These are phyloP conservation scores for Pogonognathellus flavescens DNA, from an alignment of 1,140 invertebrate species.

Conservation along the genomic window DNA sequence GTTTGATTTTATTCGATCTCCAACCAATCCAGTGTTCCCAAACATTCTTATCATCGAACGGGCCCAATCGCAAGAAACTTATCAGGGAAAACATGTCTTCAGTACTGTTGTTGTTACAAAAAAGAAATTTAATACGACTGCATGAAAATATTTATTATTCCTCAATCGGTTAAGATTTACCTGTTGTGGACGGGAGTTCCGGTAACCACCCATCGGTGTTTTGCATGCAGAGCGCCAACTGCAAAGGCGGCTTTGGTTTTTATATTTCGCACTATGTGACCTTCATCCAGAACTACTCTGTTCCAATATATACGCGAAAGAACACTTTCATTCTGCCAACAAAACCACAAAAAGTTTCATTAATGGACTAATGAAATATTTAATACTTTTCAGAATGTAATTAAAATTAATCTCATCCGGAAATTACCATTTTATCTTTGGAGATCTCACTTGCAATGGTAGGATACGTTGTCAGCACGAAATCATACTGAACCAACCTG, in stretches of 20 bases:
- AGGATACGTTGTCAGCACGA: conserved; percentile 74
- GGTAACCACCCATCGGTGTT: conserved; percentile 86
- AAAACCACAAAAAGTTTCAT: no score
- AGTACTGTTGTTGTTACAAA: conserved; percentile 40
- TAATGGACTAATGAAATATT: no score
- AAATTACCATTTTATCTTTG: conserved; percentile 39
- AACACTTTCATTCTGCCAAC: conserved; percentile 56
- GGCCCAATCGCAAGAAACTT: conserved; percentile 58
- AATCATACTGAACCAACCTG: conserved; percentile 71
- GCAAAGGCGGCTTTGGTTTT: conserved; percentile 82
- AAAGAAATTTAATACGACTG: neutral
- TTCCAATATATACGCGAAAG: conserved; percentile 82
- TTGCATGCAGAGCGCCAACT: conserved; percentile 76
- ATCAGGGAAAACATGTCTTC: conserved; percentile 61
- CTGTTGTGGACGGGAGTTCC: conserved; percentile 97
- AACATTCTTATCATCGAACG: conserved; percentile 69
- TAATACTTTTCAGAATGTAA: no score
- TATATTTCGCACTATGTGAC: conserved; percentile 90
- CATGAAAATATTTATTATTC: no score
- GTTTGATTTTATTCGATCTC: no score
- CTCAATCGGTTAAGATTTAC: no score
- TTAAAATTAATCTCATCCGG: no score
- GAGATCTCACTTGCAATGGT: conserved; percentile 72
- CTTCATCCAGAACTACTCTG: conserved; percentile 92
- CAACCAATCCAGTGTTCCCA: conserved; percentile 80